phyloP scores from a whole-genome alignment of 2,797 vertebrate genomes.

The Gallirallus australis region DNA sequence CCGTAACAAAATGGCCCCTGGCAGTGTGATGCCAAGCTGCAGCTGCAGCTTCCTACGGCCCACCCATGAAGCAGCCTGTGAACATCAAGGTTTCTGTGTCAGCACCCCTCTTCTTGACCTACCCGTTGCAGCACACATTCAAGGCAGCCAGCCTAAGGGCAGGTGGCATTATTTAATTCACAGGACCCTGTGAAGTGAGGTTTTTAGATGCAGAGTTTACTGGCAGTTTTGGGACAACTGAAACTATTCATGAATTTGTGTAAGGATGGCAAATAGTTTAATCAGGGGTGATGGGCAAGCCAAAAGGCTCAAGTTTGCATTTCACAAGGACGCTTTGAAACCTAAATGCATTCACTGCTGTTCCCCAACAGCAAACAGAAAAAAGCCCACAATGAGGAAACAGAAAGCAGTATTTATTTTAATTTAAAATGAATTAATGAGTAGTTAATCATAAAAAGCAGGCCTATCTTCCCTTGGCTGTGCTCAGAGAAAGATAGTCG shows the following conservation, averaged over 20 bases:
- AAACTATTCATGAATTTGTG: neutral
- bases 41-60: neutral
- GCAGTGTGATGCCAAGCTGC: neutral
- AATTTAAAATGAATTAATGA: constrained; percentile 45
- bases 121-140: neutral
- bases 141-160: neutral
- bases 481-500: neutral
- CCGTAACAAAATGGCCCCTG: neutral
- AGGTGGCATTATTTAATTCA: neutral
- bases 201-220: neutral
- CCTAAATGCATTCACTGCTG: constrained; percentile 1
- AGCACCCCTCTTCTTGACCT: neutral
- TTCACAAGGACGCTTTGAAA: constrained; percentile 41
- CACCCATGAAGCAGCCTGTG: neutral
- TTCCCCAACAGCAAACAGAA: constrained; percentile 7
- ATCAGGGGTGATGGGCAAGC: neutral
- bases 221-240: neutral
- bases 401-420: neutral
- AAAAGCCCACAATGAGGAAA: neutral
- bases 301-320: neutral
- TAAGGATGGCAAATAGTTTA: neutral
- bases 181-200: neutral
- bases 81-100: neutral
- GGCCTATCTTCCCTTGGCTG: neutral
- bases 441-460: constrained; percentile 28